phyloP scores from a whole-genome alignment of 64 coral and sea anemone genomes.

The Acropora yongei region DNA sequence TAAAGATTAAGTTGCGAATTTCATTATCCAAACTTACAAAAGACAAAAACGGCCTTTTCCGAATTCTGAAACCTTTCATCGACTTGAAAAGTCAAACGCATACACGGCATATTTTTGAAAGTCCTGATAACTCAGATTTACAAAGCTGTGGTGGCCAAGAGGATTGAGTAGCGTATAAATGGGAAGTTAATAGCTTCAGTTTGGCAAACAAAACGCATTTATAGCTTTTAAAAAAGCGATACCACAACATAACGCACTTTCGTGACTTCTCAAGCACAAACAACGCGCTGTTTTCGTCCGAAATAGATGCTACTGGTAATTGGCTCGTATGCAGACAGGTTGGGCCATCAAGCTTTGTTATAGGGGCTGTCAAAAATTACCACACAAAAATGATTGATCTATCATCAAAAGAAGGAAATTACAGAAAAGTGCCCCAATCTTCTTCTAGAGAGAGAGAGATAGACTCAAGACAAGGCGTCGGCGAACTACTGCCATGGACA shows the following conservation, averaged over 20 bases:
- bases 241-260: constrained; percentile 1
- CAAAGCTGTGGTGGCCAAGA: neutral
- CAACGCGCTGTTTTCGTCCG: neutral
- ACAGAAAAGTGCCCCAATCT: neutral
- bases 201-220: neutral
- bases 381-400: neutral
- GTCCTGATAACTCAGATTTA: neutral
- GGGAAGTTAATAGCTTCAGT: no score
- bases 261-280: neutral
- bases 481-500: no score
- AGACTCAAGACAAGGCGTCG: no score
- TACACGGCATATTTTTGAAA: no score
- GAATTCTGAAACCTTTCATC: no score
- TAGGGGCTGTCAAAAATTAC: neutral
- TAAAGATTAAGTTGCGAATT: neutral
- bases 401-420: no score
- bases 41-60: no score
- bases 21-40: no score
- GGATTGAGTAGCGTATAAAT: no score
- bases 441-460: neutral
- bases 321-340: neutral
- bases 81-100: no score
- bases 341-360: neutral
- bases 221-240: neutral
- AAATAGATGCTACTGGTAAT: neutral